Conservation (phyloP, 2,113 vertebrate species). For the Pygathrix nemaeus region DNA sequence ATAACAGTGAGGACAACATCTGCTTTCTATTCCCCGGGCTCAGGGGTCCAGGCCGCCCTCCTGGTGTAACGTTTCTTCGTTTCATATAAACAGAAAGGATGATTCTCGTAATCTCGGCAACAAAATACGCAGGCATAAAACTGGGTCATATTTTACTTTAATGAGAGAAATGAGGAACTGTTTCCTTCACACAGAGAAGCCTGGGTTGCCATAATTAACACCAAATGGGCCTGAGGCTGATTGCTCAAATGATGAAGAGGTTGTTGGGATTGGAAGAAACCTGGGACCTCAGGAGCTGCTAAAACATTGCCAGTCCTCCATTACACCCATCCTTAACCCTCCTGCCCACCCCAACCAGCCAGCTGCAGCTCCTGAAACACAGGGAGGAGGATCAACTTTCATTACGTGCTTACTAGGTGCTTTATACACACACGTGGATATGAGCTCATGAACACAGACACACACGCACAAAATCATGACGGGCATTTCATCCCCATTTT, state of each 20-base stretch:
- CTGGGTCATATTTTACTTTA: constrained; percentile 85
- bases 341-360: background rate
- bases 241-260: constrained; percentile 70
- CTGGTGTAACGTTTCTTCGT: constrained; percentile 82
- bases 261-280: constrained; percentile 63
- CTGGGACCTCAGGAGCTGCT: constrained; percentile 54
- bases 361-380: background rate
- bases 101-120: constrained; percentile 85
- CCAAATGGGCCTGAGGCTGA: constrained; percentile 79
- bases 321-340: background rate
- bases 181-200: constrained; percentile 80
- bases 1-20: constrained; percentile 80
- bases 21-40: constrained; percentile 88
- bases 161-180: constrained; percentile 83
- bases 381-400: background rate
- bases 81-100: constrained; percentile 84
- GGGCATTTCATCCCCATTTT: background rate
- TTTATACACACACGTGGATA: background rate
- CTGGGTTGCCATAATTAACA: constrained; percentile 81
- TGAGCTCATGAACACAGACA: background rate
- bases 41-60: constrained; percentile 63
- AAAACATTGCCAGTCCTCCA: constrained; percentile 46
- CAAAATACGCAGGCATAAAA: constrained; percentile 81
- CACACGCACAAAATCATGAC: background rate
- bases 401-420: background rate